Evolutionary conservation across 2,797 vertebrate genomes (phyloP).

Genomic region (Oreonectes daqikongensis): DNA sequence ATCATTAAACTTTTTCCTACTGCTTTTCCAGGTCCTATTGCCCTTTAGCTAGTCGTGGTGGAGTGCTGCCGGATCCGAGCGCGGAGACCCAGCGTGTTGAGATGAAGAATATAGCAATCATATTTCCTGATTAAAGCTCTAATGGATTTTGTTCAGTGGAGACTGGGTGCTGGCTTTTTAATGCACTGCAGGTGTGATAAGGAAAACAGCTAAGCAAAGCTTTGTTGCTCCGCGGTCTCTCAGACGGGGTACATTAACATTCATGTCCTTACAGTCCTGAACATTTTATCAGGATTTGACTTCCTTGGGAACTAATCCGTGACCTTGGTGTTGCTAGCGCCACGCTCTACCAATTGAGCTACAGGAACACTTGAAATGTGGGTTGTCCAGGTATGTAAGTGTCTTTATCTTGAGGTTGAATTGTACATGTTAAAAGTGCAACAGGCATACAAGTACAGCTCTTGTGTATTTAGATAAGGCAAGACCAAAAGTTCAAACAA

Average conservation of each 20-base stretch:
- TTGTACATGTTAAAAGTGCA: not conserved
- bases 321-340: not conserved
- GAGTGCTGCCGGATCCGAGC: conserved; percentile 68
- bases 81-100: conserved; percentile 71
- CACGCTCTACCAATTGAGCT: not conserved
- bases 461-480: not conserved
- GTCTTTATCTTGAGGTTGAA: not conserved
- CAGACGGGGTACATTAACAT: conserved; percentile 15
- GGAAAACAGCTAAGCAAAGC: conserved; percentile 64
- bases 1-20: conserved; percentile 67
- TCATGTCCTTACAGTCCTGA: not conserved
- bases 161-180: conserved; percentile 76
- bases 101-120: conserved; percentile 82
- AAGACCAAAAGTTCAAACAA: not conserved
- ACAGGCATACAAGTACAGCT: not conserved
- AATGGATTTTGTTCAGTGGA: conserved; percentile 77
- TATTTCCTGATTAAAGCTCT: conserved; percentile 86
- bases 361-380: not conserved
- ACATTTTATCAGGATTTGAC: not conserved
- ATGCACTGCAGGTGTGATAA: conserved; percentile 79
- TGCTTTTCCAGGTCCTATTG: conserved; percentile 62
- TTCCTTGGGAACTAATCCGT: not conserved
- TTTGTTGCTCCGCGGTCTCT: not conserved
- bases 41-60: conserved; percentile 73
- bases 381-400: not conserved